Evolutionary conservation across 2,888 invertebrate genomes (phyloP).

Genomic region (Philonicus albiceps): DNA sequence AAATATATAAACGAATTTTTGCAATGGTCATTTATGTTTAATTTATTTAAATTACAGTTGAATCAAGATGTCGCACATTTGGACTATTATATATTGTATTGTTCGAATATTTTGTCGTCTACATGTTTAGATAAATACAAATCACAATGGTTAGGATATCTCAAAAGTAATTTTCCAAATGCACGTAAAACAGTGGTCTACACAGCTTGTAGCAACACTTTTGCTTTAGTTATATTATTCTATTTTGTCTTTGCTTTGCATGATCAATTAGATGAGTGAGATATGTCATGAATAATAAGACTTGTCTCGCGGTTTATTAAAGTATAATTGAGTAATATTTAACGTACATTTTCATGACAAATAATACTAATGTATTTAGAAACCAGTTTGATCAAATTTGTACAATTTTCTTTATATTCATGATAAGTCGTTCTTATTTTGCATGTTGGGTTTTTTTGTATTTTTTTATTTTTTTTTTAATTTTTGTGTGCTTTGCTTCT

Average conservation of each 20-base stretch:
- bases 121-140: slow-evolving; percentile 2
- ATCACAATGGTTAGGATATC: neutral
- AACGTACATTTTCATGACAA: neutral
- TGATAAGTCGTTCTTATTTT: neutral
- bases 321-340: neutral
- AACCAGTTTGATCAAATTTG: neutral
- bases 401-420: neutral
- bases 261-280: neutral
- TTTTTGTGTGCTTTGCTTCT: neutral
- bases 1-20: neutral
- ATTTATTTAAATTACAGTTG: neutral
- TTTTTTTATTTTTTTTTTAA: no score
- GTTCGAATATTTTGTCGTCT: slow-evolving; percentile 38
- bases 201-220: neutral
- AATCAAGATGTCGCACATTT: neutral
- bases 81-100: neutral
- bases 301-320: neutral
- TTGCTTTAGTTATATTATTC: neutral
- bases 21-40: neutral
- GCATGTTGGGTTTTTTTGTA: no score
- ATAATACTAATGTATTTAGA: neutral
- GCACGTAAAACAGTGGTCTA: neutral
- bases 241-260: neutral
- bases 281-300: neutral
- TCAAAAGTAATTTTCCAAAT: neutral